phyloP scores from a whole-genome alignment of 2,113 vertebrate genomes.

The Perognathus longimembris region DNA sequence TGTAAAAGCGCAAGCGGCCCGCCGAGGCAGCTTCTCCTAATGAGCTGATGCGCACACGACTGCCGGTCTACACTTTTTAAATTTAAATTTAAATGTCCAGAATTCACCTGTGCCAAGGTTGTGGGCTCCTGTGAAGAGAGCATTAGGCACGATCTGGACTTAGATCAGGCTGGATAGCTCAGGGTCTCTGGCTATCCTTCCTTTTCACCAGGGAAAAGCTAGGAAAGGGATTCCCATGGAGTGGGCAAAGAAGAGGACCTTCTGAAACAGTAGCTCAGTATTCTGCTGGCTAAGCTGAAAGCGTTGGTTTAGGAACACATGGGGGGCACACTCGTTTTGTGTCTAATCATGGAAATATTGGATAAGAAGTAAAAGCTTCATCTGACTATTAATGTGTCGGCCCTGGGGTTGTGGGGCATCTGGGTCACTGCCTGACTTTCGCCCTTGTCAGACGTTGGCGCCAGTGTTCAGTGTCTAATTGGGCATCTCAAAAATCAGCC shows the following conservation, averaged over 20 bases:
- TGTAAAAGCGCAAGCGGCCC: neutral
- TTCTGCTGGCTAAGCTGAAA: slow-evolving; percentile 9
- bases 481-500: neutral
- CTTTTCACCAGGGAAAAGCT: neutral
- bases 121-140: neutral
- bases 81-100: neutral
- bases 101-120: neutral
- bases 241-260: neutral
- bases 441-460: neutral
- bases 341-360: neutral
- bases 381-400: neutral
- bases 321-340: neutral
- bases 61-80: no score
- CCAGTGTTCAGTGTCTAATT: neutral
- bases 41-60: accelerated
- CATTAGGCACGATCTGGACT: neutral
- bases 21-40: no score
- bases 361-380: neutral
- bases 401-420: neutral
- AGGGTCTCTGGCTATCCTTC: neutral
- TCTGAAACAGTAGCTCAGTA: neutral
- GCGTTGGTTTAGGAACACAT: neutral
- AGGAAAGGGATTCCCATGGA: neutral
- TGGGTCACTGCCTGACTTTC: neutral
- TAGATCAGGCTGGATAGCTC: neutral